Conservation (phyloP, 2,113 vertebrate species). For the Bos taurus region DNA sequence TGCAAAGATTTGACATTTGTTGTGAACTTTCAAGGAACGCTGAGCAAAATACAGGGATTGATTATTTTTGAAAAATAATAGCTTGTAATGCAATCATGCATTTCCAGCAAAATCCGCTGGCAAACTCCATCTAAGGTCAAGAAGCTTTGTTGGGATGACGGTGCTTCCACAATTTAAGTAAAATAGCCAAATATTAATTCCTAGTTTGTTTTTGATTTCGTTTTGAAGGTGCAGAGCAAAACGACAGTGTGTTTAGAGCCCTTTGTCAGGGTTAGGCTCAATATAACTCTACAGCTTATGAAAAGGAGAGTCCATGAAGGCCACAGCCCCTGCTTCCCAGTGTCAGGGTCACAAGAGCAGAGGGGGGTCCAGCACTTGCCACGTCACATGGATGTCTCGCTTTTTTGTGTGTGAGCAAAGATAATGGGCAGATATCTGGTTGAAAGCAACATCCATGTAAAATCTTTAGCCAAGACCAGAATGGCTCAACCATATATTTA, state of each 20-base stretch:
- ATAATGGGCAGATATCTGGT: not conserved
- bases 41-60: not conserved
- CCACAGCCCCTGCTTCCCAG: fast-evolving
- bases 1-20: not conserved
- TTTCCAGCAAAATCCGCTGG: not conserved
- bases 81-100: not conserved
- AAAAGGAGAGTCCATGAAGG: fast-evolving
- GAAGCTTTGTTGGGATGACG: not conserved
- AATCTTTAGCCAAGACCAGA: not conserved
- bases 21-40: not conserved
- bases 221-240: not conserved
- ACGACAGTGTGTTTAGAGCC: fast-evolving
- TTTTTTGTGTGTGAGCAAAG: not conserved
- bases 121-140: not conserved
- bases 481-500: fast-evolving
- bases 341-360: fast-evolving
- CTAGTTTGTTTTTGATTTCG: not conserved
- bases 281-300: fast-evolving
- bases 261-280: not conserved
- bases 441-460: fast-evolving
- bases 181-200: not conserved
- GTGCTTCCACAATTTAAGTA: not conserved
- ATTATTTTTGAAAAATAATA: slow-evolving; percentile 8
- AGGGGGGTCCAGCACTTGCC: not conserved
- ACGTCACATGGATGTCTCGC: fast-evolving